These are phyloP conservation scores for Melinaea marsaeus DNA, from an alignment of 2,888 invertebrate species.

Conservation along the genomic window DNA sequence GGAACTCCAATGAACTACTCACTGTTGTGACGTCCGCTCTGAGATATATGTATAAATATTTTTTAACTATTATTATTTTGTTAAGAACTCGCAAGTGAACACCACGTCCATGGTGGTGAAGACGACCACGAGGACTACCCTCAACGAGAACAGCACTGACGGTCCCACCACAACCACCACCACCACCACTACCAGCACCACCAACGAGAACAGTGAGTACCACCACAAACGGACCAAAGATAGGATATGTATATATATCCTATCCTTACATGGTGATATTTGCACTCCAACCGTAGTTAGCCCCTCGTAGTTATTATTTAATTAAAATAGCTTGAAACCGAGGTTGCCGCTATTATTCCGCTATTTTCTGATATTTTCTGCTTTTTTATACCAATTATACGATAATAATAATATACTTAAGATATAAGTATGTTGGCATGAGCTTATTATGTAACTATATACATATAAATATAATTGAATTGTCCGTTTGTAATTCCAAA, in stretches of 20 bases:
- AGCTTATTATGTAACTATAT: too few species aligned
- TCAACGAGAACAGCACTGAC: constrained; percentile 63
- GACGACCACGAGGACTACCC: constrained; percentile 79
- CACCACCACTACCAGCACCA: constrained; percentile 55
- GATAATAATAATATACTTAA: too few species aligned
- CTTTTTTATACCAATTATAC: too few species aligned
- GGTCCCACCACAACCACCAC: constrained; percentile 60
- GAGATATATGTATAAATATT: too few species aligned
- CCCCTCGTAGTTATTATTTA: neutral
- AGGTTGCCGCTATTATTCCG: neutral
- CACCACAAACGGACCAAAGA: neutral
- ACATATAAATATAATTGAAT: too few species aligned
- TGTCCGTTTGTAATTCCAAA: too few species aligned
- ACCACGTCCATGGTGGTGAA: constrained; percentile 78
- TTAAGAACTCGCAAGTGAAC: constrained; percentile 72
- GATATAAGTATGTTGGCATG: too few species aligned
- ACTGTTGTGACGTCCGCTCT: too few species aligned
- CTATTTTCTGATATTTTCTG: too few species aligned
- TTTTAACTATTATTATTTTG: neutral
- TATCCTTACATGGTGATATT: neutral
- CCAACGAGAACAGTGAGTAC: constrained; percentile 77
- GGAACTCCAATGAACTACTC: too few species aligned
- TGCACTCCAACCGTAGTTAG: neutral
- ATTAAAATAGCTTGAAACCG: neutral
- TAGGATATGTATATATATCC: neutral